Percentiles rank a stretch among this genome's conserved stretches.
Evolutionary conservation across 2,888 invertebrate species (phyloP).

Genomic region (Troides aeacus): DNA sequence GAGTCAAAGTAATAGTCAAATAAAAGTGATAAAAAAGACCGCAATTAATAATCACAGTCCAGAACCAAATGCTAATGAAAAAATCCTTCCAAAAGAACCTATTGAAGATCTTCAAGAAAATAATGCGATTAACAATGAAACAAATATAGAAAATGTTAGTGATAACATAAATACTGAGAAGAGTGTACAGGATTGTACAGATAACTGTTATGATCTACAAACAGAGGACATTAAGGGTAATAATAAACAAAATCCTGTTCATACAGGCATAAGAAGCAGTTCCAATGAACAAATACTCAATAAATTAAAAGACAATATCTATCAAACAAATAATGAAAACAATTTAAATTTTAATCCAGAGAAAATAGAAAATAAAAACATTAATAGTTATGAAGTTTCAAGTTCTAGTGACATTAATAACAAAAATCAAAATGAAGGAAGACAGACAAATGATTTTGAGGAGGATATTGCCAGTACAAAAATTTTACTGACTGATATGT

Average conservation of each 20-base stretch:
- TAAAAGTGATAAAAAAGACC: constrained; percentile 64
- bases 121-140: neutral
- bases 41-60: constrained; percentile 34
- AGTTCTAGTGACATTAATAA: constrained; percentile 1
- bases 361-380: neutral
- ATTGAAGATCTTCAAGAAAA: constrained; percentile 1
- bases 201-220: neutral
- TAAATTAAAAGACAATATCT: neutral
- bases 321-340: neutral
- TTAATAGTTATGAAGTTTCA: neutral
- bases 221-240: neutral
- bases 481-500: constrained; percentile 10
- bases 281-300: neutral
- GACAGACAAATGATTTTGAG: constrained; percentile 20
- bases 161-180: neutral
- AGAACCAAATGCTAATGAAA: constrained; percentile 30
- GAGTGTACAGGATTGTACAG: neutral
- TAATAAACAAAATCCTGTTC: neutral
- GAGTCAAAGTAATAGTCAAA: constrained; percentile 65
- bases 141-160: neutral
- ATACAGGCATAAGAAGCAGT: neutral
- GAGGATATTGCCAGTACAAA: constrained; percentile 23
- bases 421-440: neutral
- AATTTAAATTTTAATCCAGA: neutral
- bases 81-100: constrained; percentile 18